Conservation (phyloP, 2,797 vertebrate species). For the Eurystomus glaucurus region DNA sequence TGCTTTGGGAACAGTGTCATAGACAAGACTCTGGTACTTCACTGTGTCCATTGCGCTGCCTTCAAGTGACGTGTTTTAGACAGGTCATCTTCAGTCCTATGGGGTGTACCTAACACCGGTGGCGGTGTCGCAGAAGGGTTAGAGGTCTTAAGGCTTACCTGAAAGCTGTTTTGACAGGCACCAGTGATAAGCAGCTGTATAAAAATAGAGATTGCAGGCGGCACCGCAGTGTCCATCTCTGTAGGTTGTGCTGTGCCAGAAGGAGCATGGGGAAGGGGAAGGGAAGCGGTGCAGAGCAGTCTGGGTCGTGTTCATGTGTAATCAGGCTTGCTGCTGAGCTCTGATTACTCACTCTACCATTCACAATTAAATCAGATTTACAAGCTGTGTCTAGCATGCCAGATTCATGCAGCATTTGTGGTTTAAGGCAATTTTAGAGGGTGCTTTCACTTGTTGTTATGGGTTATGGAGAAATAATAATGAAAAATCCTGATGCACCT, state of each 20-base stretch:
- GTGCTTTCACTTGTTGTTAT: slow-evolving; percentile 64
- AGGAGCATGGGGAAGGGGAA: neutral
- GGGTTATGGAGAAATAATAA: slow-evolving; percentile 23
- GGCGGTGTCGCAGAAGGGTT: neutral
- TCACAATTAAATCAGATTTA: slow-evolving; percentile 78
- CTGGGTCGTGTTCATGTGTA: slow-evolving; percentile 25
- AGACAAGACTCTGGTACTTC: neutral
- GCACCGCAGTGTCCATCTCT: neutral
- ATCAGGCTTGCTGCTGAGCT: slow-evolving; percentile 67
- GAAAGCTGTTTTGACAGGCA: neutral
- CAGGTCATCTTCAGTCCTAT: neutral
- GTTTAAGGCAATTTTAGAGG: slow-evolving; percentile 55
- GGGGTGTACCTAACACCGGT: neutral
- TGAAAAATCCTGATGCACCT: slow-evolving; percentile 2
- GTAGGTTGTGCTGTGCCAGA: neutral
- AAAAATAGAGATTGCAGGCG: neutral
- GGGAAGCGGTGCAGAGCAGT: neutral
- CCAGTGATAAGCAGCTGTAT: neutral
- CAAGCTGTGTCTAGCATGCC: slow-evolving; percentile 54
- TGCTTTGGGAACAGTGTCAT: neutral
- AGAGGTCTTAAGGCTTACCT: neutral
- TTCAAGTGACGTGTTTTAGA: neutral
- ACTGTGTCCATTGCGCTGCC: fast-evolving
- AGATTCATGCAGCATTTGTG: slow-evolving; percentile 32
- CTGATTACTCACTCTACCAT: slow-evolving; percentile 74